phyloP scores from a whole-genome alignment of 2,888 invertebrate species.

The Cynaeus angustus region DNA sequence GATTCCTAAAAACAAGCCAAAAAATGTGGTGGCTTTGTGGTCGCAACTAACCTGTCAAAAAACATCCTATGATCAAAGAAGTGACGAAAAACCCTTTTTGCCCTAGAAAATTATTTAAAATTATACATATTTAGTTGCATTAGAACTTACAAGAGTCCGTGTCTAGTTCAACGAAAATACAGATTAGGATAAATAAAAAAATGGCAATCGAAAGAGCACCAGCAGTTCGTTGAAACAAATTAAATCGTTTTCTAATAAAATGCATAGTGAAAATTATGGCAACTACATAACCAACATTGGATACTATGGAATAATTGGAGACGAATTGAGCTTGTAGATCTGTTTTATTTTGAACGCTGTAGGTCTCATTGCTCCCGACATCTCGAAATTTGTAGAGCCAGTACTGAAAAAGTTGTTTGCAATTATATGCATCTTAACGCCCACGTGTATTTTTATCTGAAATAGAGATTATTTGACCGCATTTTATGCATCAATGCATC shows the following conservation, averaged over 20 bases:
- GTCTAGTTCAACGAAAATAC: conserved; percentile 42
- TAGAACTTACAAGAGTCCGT: conserved; percentile 48
- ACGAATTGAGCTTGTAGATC: conserved; percentile 47
- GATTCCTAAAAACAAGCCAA: not conserved
- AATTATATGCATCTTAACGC: no score
- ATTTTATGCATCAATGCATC: no score
- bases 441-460: no score
- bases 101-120: conserved; percentile 45
- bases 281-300: conserved; percentile 40
- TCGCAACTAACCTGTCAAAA: conserved; percentile 38
- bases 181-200: conserved; percentile 35
- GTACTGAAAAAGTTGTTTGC: conserved; percentile 45
- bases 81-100: conserved; percentile 47
- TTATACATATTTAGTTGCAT: not conserved
- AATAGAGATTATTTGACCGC: no score
- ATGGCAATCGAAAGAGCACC: conserved; percentile 25
- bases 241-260: conserved; percentile 36
- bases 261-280: conserved; percentile 35
- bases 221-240: conserved; percentile 19
- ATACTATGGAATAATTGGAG: conserved; percentile 37
- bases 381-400: conserved; percentile 53
- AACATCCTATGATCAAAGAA: conserved; percentile 38
- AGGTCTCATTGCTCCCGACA: conserved; percentile 15
- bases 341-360: conserved; percentile 37
- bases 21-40: not conserved